Base-by-base conservation (phyloP, 2,113 vertebrate genomes). In the Polypterus bichir region DNA sequence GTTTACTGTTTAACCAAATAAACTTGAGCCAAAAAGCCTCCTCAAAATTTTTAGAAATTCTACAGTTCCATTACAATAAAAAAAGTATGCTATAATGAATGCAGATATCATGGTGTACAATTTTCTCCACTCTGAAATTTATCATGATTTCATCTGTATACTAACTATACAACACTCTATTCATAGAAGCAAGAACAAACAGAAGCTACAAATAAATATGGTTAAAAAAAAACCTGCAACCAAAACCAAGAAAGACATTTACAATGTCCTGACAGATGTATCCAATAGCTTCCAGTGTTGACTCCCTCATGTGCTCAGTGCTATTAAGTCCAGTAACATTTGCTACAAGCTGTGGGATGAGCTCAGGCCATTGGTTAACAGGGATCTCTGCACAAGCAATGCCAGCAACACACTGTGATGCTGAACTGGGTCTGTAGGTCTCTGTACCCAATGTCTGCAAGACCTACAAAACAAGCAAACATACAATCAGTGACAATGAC, bases 211-310 rank as follows among this genome's bases (percentile, higher is more conserved):
- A 27, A 27, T 27, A 27, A 27, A 27, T 27, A 27, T 27, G 27
- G 27, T 27, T 27, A 27, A 27, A 27, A n/a, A n/a, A 27, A 27
- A 27, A 27, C 27, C 27, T 27, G 27, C 27, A 27, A 27, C 27
- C 27, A 27, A 27, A 27, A 44, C 44, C 52, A 9, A 49, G 52
- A 4, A 5, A 3, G 4, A 9, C 1, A 87, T 94, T 94, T 78
- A 98, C 96, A 0, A 99, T 99, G 73, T 99, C 96, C 86, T 99
- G 96, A 73, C 96, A 99, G 82, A 99, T 99, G 83, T 99, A 99
- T 0, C 96, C 96, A 6, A 99, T 98, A 74, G 95, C 94, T 84
- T 98, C 95, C 82, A 98, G 79, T 45, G 94, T 99, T 0, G 94
- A 97, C 77, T 99, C 96, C 81, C 97, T 99, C 96, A 99, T 99